Base-by-base conservation (phyloP, 2,888 invertebrate genomes). In the Tinea semifulvella region DNA sequence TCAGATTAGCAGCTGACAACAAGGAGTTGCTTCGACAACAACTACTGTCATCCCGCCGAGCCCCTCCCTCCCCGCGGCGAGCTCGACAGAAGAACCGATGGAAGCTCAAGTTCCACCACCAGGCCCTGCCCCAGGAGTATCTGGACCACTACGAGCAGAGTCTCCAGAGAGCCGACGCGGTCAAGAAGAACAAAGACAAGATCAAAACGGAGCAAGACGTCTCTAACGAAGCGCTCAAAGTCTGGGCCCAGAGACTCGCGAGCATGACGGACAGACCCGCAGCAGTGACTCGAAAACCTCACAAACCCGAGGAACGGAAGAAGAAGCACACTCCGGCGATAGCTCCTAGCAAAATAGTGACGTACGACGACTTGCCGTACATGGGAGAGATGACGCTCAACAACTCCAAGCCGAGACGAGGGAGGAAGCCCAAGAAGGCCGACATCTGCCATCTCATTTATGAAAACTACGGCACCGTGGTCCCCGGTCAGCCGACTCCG, bases 321-420 rank as follows among this genome's bases (percentile, higher is more conserved):
- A 73, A 65, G 53, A 72, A 68, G 57, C 79, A 65, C 52, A 58
- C 51, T 27, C 71, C 73, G n/a, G 69, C 73, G 3, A 72, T 76
- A 49, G 65, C 75, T 46, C 57, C 81, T 49, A 68, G 71, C 57
- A 67, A 75, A 48, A 82, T 86, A 18, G 83, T 91, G 53, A 90
- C 89, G 36, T 93, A 91, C 60, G 88, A 91, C 36, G 93, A 94
- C 58, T 71, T 94, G 38, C 94, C 94, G 0, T 94, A 94, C 68
- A 94, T 94, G 94, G 94, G 94, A 0, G 94, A 94, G 65, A 93
- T 94, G 83, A 94, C 94, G 0, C 68, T 94, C 45, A 93, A 94
- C 60, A 92, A 94, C 67, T 91, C 90, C 10, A 91, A 93, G 54
- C 94, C 94, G 0, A 74, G 94, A 26, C 82, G 95, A 49, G 94